Conservation (phyloP, 2,113 vertebrate species). For the Vulpes vulpes region DNA sequence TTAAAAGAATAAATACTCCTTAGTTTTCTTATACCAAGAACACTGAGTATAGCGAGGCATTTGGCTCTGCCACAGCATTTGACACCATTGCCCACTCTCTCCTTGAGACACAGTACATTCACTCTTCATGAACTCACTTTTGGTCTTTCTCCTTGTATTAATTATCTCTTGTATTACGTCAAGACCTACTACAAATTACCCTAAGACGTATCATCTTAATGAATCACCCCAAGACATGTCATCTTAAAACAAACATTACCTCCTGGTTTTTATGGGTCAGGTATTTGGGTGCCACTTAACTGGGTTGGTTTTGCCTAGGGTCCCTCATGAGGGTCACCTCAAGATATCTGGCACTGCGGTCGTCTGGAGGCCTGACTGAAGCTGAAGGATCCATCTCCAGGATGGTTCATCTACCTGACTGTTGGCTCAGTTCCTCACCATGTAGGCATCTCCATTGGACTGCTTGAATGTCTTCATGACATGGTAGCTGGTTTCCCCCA, state of each 20-base stretch:
- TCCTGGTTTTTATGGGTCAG: background rate
- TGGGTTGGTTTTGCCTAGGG: background rate
- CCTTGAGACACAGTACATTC: background rate
- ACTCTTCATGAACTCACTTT: background rate
- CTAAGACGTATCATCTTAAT: background rate
- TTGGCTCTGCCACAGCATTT: background rate
- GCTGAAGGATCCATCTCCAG: background rate
- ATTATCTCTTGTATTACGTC: background rate
- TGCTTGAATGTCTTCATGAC: background rate
- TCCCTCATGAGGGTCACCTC: background rate
- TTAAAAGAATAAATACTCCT: background rate
- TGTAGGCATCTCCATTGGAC: background rate
- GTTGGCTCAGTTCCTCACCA: background rate
- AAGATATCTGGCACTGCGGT: background rate
- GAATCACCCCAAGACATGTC: background rate
- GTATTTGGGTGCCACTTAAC: background rate
- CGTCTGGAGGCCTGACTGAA: background rate
- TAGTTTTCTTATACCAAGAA: background rate
- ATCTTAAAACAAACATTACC: background rate
- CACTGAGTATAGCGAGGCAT: background rate
- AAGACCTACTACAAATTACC: background rate
- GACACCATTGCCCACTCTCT: background rate
- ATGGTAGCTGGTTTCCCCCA: background rate
- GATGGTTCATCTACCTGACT: too few relatives aligned
- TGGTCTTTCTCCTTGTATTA: background rate